Evolutionary conservation across 2,888 invertebrate genomes (phyloP).

Genomic region (Ceratothoa steindachneri): DNA sequence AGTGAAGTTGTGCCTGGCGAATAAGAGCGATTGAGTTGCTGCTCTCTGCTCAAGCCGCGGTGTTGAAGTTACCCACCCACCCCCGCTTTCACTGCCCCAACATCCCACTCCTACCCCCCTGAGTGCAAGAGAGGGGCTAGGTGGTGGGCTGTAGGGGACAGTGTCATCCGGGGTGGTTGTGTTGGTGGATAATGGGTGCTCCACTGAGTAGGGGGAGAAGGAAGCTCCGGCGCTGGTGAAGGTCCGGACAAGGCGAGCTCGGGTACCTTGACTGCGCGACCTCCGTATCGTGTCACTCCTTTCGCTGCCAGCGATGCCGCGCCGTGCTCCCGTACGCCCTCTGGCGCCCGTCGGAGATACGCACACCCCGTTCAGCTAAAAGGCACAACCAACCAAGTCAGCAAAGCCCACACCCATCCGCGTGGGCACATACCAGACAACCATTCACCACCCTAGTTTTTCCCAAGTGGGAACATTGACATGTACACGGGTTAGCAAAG

Average conservation of each 20-base stretch:
- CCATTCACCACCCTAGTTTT: too few relatives aligned
- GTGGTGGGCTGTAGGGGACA: constrained; percentile 46
- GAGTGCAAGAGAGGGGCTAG: constrained; percentile 23
- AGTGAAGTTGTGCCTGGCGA: constrained; percentile 81
- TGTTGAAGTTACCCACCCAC: constrained; percentile 57
- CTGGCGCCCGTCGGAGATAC: constrained; percentile 60
- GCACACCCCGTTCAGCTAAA: constrained; percentile 72
- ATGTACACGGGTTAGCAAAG: too few relatives aligned
- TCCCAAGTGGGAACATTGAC: too few relatives aligned
- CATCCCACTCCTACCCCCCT: constrained; percentile 23
- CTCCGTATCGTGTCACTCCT: constrained; percentile 54
- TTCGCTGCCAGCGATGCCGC: constrained; percentile 47
- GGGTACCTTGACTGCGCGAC: constrained; percentile 92
- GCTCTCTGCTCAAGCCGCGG: constrained; percentile 54
- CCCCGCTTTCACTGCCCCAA: constrained; percentile 43
- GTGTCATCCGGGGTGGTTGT: constrained; percentile 76
- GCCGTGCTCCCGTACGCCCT: constrained; percentile 51
- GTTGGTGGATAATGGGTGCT: constrained; percentile 69
- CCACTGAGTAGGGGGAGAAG: constrained; percentile 63
- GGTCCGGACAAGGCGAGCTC: constrained; percentile 49
- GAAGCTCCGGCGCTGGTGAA: constrained; percentile 54
- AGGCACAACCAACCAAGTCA: too few relatives aligned
- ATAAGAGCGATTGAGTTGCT: constrained; percentile 60
- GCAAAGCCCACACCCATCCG: not conserved
- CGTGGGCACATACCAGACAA: too few relatives aligned